phyloP scores from a whole-genome alignment of 2,797 vertebrate genomes.

The Sciaenops ocellatus region DNA sequence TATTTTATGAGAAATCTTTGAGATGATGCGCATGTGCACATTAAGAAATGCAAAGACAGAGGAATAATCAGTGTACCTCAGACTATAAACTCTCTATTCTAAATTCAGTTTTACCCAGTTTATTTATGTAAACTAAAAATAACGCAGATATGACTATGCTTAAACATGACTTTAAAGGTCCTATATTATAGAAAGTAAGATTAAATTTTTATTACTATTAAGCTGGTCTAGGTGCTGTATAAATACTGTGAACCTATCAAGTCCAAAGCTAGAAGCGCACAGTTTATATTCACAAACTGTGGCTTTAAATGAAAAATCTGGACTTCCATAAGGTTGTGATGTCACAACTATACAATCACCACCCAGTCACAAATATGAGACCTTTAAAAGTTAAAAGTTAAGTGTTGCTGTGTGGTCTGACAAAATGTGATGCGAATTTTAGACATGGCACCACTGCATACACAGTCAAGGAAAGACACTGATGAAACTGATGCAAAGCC shows the following conservation, averaged over 20 bases:
- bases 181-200: too few relatives aligned
- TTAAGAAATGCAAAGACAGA: not conserved
- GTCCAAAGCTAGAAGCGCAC: too few relatives aligned
- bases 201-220: too few relatives aligned
- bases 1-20: not conserved
- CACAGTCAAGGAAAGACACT: not conserved
- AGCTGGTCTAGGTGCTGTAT: too few relatives aligned
- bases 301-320: too few relatives aligned
- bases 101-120: not conserved
- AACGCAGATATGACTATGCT: not conserved
- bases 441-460: not conserved
- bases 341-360: too few relatives aligned
- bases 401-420: not conserved
- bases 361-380: too few relatives aligned
- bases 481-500: too few relatives aligned
- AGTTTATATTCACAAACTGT: too few relatives aligned
- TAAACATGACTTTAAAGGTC: not conserved
- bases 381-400: too few relatives aligned
- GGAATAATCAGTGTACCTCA: not conserved
- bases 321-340: too few relatives aligned
- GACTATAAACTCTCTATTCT: not conserved
- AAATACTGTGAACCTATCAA: too few relatives aligned
- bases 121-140: not conserved
- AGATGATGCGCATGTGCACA: conserved; percentile 5
- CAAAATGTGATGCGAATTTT: not conserved